Evolutionary conservation across 2,113 vertebrate species (phyloP).

Genomic region (Pangasianodon gigas): DNA sequence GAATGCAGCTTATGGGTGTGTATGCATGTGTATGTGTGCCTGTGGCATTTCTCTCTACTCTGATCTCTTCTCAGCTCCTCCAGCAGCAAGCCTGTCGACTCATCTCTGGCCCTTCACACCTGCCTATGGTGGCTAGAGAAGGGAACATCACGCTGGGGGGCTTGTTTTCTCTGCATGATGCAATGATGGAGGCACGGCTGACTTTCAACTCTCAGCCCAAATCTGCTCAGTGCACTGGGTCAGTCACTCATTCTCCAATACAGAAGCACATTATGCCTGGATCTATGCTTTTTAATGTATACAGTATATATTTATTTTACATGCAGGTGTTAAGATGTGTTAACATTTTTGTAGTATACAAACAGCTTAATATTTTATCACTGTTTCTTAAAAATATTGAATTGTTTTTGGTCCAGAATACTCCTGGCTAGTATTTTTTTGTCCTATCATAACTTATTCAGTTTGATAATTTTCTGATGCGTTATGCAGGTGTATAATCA

Average conservation of each 20-base stretch:
- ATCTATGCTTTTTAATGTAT: neutral
- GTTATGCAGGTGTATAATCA: neutral
- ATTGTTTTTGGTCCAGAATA: neutral
- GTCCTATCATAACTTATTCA: neutral
- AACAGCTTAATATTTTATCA: neutral
- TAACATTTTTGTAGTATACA: neutral
- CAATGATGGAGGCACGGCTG: conserved; percentile 62
- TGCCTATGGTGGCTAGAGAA: conserved; percentile 67
- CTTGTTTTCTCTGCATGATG: conserved; percentile 78
- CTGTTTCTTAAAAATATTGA: neutral
- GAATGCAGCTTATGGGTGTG: conserved; percentile 30
- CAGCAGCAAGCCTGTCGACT: conserved; percentile 59
- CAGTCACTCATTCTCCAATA: conserved; percentile 31
- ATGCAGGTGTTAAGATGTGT: neutral
- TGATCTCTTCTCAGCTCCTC: conserved; percentile 33
- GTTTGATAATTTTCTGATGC: neutral
- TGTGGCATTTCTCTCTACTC: conserved; percentile 28
- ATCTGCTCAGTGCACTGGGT: conserved; percentile 70
- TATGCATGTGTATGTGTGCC: conserved; percentile 12
- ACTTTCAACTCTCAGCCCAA: conserved; percentile 65
- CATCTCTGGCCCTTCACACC: conserved; percentile 58
- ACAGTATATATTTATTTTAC: neutral
- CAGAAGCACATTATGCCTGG: neutral
- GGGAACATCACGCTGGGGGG: conserved; percentile 75
- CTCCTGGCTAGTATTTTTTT: neutral